Percentiles rank a stretch among this genome's conserved stretches.
Evolutionary conservation across 2,797 vertebrate species (phyloP).

Genomic region (Liparis tanakae): DNA sequence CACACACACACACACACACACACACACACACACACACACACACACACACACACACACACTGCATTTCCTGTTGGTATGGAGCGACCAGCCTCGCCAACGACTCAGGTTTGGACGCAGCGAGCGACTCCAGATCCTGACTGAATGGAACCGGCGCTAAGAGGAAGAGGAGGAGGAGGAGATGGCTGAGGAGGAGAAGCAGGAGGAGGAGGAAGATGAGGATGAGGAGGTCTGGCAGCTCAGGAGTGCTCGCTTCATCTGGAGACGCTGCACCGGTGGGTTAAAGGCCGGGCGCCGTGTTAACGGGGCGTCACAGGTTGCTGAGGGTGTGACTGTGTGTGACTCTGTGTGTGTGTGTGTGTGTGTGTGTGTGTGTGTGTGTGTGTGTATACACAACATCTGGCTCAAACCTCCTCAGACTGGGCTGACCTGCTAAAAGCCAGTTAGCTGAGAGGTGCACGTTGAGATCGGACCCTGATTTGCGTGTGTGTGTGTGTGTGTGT

Average conservation of each 20-base stretch:
- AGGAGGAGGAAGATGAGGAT: not conserved
- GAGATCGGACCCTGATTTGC: not conserved
- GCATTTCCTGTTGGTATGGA: not conserved
- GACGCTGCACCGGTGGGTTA: conserved; percentile 24
- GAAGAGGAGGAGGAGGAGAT: not conserved
- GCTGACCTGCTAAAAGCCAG: not conserved
- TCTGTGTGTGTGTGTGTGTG: too few relatives aligned
- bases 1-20: not conserved
- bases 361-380: conserved; percentile 6
- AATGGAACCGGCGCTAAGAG: conserved; percentile 8
- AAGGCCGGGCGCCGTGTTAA: conserved; percentile 9
- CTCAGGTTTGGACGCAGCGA: conserved; percentile 61
- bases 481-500: not conserved
- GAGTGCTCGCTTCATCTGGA: conserved; percentile 50
- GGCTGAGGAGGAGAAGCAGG: not conserved
- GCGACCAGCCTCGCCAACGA: not conserved
- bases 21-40: not conserved
- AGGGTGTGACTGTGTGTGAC: conserved; percentile 6
- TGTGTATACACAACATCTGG: conserved; percentile 21
- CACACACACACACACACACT: not conserved
- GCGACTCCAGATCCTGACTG: conserved; percentile 70
- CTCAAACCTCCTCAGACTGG: conserved; percentile 48
- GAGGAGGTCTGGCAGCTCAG: conserved; percentile 19
- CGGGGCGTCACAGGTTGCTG: not conserved
- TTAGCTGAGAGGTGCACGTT: not conserved